phyloP scores from a whole-genome alignment of 2,113 vertebrate species.

The Hypomesus transpacificus region DNA sequence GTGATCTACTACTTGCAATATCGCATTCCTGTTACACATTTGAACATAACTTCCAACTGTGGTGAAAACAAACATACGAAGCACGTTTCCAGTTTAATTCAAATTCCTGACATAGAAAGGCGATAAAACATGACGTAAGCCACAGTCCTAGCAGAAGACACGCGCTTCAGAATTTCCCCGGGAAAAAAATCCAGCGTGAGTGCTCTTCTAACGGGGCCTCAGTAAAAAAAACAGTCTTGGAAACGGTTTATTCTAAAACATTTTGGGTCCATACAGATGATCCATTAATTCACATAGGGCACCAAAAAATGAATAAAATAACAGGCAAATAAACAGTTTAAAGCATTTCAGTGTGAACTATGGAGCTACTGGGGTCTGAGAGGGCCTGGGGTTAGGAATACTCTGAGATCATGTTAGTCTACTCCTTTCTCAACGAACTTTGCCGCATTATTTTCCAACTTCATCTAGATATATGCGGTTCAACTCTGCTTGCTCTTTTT shows the following conservation, averaged over 20 bases:
- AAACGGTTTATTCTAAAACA: neutral
- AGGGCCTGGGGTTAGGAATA: slow-evolving; percentile 13
- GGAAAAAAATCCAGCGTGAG: neutral
- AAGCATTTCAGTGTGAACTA: too few relatives aligned
- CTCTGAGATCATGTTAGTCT: neutral
- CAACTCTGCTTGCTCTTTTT: slow-evolving; percentile 80
- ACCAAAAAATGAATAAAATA: neutral
- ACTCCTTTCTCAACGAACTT: neutral
- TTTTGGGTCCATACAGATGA: too few relatives aligned
- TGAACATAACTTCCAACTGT: too few relatives aligned
- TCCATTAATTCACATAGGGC: too few relatives aligned
- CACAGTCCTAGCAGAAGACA: neutral
- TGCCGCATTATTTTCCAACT: slow-evolving; percentile 79
- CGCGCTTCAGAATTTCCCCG: neutral
- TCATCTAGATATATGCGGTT: slow-evolving; percentile 87
- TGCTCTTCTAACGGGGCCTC: neutral
- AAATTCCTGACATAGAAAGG: too few relatives aligned
- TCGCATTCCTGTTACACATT: too few relatives aligned
- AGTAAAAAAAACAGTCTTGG: neutral
- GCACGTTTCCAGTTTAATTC: too few relatives aligned
- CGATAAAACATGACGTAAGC: too few relatives aligned
- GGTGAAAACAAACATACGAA: too few relatives aligned
- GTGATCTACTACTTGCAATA: too few relatives aligned
- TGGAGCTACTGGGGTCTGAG: slow-evolving; percentile 10
- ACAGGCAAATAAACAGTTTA: slow-evolving; percentile 4